Conservation (phyloP, 2,888 invertebrate species). For the Emmelina monodactyla region DNA sequence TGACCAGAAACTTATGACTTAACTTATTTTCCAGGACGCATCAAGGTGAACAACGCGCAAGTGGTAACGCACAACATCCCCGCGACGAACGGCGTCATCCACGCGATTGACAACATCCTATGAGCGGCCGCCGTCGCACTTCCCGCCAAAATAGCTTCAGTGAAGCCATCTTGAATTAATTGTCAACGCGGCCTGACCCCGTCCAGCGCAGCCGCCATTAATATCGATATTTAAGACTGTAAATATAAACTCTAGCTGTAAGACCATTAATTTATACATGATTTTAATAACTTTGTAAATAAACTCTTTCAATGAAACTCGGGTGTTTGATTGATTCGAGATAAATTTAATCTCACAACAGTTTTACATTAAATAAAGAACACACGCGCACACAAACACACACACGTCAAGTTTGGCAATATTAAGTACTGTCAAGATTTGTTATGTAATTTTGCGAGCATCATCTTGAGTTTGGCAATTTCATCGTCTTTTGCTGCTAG, state of each 20-base stretch:
- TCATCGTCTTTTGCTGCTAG: slow-evolving; percentile 65
- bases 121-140: slow-evolving; percentile 21
- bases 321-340: slow-evolving; percentile 3
- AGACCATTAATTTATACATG: slow-evolving; percentile 55
- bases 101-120: slow-evolving; percentile 75
- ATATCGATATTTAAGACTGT: slow-evolving; percentile 43
- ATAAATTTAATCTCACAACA: too few species aligned
- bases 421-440: slow-evolving; percentile 18
- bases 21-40: slow-evolving; percentile 73
- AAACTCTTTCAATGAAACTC: slow-evolving; percentile 21
- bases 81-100: slow-evolving; percentile 87
- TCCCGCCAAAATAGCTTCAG: slow-evolving; percentile 38
- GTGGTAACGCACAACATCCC: slow-evolving; percentile 87
- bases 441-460: slow-evolving; percentile 37
- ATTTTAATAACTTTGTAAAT: slow-evolving; percentile 52
- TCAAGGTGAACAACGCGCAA: slow-evolving; percentile 83
- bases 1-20: too few species aligned
- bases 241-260: slow-evolving; percentile 53
- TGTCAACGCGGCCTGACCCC: not conserved
- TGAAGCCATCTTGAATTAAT: slow-evolving; percentile 26
- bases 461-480: slow-evolving; percentile 60
- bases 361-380: too few species aligned
- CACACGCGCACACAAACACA: too few species aligned
- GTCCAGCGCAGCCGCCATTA: slow-evolving; percentile 1
- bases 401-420: too few species aligned